These are phyloP conservation scores for Aselliscus stoliczkanus DNA, from an alignment of 2,797 vertebrate species.

Conservation along the genomic window DNA sequence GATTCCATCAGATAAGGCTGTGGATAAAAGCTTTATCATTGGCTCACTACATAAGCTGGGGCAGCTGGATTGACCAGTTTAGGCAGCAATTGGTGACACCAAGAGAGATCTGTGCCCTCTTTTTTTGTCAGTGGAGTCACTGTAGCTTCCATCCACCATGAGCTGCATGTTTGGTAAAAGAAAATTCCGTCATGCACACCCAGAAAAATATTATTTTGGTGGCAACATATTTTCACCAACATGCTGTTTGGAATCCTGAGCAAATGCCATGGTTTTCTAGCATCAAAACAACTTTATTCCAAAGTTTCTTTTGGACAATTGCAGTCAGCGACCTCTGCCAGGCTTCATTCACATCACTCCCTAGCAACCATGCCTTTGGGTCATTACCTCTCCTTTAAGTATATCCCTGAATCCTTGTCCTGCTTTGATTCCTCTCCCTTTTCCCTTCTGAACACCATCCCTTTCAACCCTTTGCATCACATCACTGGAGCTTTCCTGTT, in stretches of 20 bases:
- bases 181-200: neutral
- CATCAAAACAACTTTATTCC: conserved; percentile 57
- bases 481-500: neutral
- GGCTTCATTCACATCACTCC: conserved; percentile 32
- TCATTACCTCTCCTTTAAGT: neutral
- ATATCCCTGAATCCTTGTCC: neutral
- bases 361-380: neutral
- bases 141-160: neutral
- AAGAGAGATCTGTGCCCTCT: neutral
- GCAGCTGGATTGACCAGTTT: neutral
- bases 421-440: neutral
- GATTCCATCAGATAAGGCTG: neutral
- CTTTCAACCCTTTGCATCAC: neutral
- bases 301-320: conserved; percentile 60
- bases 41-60: neutral
- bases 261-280: conserved; percentile 44
- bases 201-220: conserved; percentile 24
- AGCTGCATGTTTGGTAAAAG: conserved; percentile 27
- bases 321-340: neutral
- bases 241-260: conserved; percentile 22
- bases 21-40: neutral
- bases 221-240: conserved; percentile 35
- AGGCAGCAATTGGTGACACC: neutral
- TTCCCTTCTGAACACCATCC: neutral
- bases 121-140: neutral